Conservation (phyloP, 2,888 invertebrate genomes). For the Cepaea hortensis region DNA sequence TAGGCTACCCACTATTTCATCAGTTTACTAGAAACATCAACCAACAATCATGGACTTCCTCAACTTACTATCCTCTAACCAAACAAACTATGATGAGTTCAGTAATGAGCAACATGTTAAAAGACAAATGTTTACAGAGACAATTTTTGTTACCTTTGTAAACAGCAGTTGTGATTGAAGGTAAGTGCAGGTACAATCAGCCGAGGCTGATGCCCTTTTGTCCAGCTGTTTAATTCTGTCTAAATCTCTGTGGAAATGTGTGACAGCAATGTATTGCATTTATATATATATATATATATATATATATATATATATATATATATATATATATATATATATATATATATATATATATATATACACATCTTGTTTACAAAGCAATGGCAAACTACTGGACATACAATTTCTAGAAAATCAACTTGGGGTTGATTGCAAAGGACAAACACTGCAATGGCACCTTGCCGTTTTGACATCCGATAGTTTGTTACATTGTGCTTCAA, state of each 20-base stretch:
- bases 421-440: too few relatives aligned
- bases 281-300: too few relatives aligned
- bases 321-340: background rate
- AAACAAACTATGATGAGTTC: conserved; percentile 20
- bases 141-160: conserved; percentile 59
- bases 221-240: conserved; percentile 79
- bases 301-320: too few relatives aligned
- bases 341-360: background rate
- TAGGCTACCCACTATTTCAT: too few relatives aligned
- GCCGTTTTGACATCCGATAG: too few relatives aligned
- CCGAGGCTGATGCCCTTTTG: conserved; percentile 77
- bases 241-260: conserved; percentile 78
- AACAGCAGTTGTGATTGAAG: conserved; percentile 72
- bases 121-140: conserved; percentile 72
- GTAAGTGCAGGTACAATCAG: conserved; percentile 73
- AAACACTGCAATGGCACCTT: too few relatives aligned
- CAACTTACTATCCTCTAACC: conserved; percentile 43
- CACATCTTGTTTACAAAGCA: background rate
- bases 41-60: too few relatives aligned
- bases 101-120: conserved; percentile 61
- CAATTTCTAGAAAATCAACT: too few relatives aligned
- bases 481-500: too few relatives aligned
- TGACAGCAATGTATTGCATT: background rate
- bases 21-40: too few relatives aligned
- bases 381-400: background rate